Evolutionary conservation across 2,888 invertebrate genomes (phyloP), one percentile per base, ranked within the genome.

Genomic region (Drosophila nr. perissopoda): DNA sequence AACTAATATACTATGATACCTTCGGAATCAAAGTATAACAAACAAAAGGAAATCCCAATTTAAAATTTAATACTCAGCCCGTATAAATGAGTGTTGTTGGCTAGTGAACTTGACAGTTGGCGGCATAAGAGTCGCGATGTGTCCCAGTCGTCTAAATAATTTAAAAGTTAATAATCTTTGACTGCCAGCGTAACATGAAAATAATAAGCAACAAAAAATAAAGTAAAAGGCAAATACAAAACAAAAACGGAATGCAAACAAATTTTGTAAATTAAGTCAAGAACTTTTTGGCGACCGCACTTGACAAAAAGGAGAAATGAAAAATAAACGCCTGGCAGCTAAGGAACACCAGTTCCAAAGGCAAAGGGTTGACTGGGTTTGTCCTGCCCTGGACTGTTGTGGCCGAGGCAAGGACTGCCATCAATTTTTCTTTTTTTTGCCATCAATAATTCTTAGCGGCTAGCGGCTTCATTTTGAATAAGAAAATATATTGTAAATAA

Each of bases 401-500:
- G 59, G 42, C 58, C 21, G 34, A 42, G 54, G 40, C 54, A 40
- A 52, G 31, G 67, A 56, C 51, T 72, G 73, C 78, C 83, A 87
- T 89, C 87, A 87, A 89, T 89, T 21, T 21, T 21, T 21, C 21
- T 21, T 21, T 21, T 21, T 21, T 21, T 69, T 72, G 73, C 78
- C 83, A 87, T 89, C 87, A 87, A 89, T 89, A 87, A 87, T 88
- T 85, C 74, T 13, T 56, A 73, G 80, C 56, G 82, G 83, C 75
- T 86, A 81, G 86, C 82, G 87, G 89, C 86, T 87, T 82, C 88
- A 85, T 87, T 89, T 87, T 87, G 89, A 87, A 87, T 82, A 87
- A 83, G 80, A 85, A 87, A 87, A 87, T 89, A 87, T 87, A 89
- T 89, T 82, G 76, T 89, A 85, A 89, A 87, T 89, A 89, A 87